phyloP scores from a whole-genome alignment of 2,888 invertebrate genomes.

The Seladonia tumulorum region DNA sequence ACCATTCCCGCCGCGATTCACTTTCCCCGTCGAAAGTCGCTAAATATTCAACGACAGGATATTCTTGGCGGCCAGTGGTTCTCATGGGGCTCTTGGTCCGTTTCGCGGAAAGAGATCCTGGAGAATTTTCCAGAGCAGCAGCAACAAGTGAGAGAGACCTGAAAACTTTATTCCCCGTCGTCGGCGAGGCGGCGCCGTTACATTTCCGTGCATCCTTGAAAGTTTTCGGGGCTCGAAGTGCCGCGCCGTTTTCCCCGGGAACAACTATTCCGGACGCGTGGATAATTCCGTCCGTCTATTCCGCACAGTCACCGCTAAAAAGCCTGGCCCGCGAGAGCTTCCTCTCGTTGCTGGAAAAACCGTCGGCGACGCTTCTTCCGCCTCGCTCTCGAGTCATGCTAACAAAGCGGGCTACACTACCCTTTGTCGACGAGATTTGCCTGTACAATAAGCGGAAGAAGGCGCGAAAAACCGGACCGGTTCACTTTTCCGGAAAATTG shows the following conservation, averaged over 20 bases:
- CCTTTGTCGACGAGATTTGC: not conserved
- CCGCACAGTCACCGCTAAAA: slow-evolving; percentile 1
- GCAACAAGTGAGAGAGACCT: slow-evolving; percentile 14
- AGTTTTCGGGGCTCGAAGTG: slow-evolving; percentile 9
- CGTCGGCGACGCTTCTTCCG: not conserved
- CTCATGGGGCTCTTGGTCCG: not conserved
- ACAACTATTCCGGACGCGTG: slow-evolving; percentile 22
- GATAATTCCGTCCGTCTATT: slow-evolving; percentile 9
- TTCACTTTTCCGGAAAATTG: not conserved
- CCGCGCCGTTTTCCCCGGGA: slow-evolving; percentile 3
- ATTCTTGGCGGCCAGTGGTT: not conserved
- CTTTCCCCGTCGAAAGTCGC: not conserved
- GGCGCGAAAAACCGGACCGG: not conserved
- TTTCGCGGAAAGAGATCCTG: not conserved
- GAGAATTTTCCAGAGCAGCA: slow-evolving; percentile 7
- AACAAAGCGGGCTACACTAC: not conserved
- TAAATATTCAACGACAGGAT: slow-evolving; percentile 5
- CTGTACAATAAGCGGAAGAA: not conserved
- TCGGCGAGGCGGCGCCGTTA: not conserved
- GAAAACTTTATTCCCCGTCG: slow-evolving; percentile 23
- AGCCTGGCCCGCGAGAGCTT: not conserved
- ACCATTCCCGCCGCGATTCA: not conserved
- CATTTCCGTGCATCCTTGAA: slow-evolving; percentile 12
- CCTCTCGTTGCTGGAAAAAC: not conserved
- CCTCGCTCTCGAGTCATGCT: not conserved